Evolutionary conservation across 2,888 invertebrate genomes (phyloP), one percentile per base, ranked within the genome.

Genomic region (Meganola albula): DNA sequence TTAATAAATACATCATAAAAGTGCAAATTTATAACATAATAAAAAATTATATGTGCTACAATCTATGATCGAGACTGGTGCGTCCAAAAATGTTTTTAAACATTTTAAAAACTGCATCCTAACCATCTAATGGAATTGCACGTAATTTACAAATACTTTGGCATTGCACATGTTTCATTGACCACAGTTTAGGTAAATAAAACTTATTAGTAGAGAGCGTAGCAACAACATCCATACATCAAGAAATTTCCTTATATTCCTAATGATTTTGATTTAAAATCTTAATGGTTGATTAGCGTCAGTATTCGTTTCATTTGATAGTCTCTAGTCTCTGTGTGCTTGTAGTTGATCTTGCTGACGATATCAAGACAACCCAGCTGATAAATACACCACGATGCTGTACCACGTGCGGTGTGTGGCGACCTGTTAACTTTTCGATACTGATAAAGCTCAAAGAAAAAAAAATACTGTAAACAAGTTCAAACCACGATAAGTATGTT

Each of bases 31-130:
- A 71, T 74, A 72, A 77, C 67, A 73, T 71, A 74, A 66, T 72
- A 68, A 66, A 71, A 20, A 62, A 62, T 59, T 40, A 46, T 41
- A 70, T 57, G 69, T 76, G 74, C 75, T 76, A 74, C 53, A 62
- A 70, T 70, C 69, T 78, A 74, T 70, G 60, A 60, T 61, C 63
- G 63, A 55, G 79, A 83, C 83, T 82, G 83, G 84, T 83, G 84
- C 82, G 79, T 67, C 65, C 63, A 63, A 67, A 63, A 65, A 52
- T 61, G 55, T 60, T 59, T n/a, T 51, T n/a, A n/a, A 64, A 62
- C 61, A 64, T 60, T 62, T 56, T 48, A 53, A 53, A n/a, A 63
- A 62, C 56, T 42, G 53, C 50, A 50, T 57, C 53, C 48, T 56
- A 59, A 42, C 55, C 48, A 40, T 39, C 46, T 57, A 56, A 18